phyloP scores from a whole-genome alignment of 2,888 invertebrate species.

The Synanthedon andrenaeformis region DNA sequence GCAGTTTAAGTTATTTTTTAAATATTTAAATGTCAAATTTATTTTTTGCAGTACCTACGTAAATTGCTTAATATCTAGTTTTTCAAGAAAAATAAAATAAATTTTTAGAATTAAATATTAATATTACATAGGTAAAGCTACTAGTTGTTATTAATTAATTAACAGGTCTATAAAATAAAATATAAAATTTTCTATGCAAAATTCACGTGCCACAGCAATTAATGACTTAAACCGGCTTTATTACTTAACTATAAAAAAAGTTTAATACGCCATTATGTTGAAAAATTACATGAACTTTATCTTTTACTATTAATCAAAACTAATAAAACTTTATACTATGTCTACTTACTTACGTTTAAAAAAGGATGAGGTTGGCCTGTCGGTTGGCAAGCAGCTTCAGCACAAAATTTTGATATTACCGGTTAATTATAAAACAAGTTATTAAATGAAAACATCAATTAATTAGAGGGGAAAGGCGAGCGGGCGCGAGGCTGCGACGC shows the following conservation, averaged over 20 bases:
- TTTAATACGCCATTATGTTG: background rate
- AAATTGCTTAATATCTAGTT: too few species aligned
- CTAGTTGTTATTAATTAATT: background rate
- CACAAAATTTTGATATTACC: conserved; percentile 53
- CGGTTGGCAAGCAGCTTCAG: conserved; percentile 25
- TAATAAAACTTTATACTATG: background rate
- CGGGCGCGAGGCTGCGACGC: conserved; percentile 57
- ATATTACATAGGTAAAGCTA: too few species aligned
- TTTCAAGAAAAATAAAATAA: too few species aligned
- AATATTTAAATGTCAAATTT: too few species aligned
- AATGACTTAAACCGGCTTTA: background rate
- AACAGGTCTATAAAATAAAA: background rate
- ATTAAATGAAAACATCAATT: conserved; percentile 68
- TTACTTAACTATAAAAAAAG: background rate
- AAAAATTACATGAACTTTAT: background rate
- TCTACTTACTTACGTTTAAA: background rate
- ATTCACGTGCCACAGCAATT: background rate
- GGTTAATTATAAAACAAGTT: conserved; percentile 58
- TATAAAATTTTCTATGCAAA: background rate
- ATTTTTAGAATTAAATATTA: too few species aligned
- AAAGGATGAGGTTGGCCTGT: too few species aligned
- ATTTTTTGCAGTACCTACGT: too few species aligned
- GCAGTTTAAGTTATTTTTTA: too few species aligned
- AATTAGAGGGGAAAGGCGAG: conserved; percentile 64
- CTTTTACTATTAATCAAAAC: background rate